Evolutionary conservation across 2,113 vertebrate species (phyloP).

Genomic region (Dipodomys spectabilis): DNA sequence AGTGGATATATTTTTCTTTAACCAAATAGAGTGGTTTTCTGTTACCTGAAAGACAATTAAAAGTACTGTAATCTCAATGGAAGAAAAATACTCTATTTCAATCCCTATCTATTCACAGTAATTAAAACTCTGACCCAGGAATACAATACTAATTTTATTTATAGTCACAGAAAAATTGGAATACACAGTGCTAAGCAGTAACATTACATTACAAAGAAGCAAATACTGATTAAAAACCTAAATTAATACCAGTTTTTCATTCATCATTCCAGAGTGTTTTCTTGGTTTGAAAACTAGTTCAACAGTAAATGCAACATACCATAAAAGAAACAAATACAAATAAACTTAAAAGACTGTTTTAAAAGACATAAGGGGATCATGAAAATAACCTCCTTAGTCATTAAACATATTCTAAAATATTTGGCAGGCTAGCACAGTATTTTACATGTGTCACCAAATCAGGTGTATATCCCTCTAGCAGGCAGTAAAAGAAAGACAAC

Average conservation of each 20-base stretch:
- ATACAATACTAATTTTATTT: constrained; percentile 2
- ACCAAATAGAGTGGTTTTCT: neutral
- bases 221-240: constrained; percentile 24
- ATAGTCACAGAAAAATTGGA: neutral
- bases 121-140: constrained; percentile 35
- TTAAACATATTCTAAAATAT: constrained; percentile 2
- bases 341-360: neutral
- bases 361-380: neutral
- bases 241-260: constrained; percentile 2
- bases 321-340: neutral
- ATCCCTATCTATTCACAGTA: neutral
- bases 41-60: neutral
- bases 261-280: neutral
- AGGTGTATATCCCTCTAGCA: neutral
- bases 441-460: neutral
- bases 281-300: neutral
- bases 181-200: neutral
- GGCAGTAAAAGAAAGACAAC: neutral
- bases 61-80: constrained; percentile 9
- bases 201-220: constrained; percentile 8
- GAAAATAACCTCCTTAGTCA: constrained; percentile 7
- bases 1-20: neutral
- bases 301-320: neutral
- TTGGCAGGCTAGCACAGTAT: neutral
- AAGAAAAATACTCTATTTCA: neutral